These are phyloP conservation scores for Diprion similis DNA, from an alignment of 1,140 invertebrate genomes.

Conservation along the genomic window DNA sequence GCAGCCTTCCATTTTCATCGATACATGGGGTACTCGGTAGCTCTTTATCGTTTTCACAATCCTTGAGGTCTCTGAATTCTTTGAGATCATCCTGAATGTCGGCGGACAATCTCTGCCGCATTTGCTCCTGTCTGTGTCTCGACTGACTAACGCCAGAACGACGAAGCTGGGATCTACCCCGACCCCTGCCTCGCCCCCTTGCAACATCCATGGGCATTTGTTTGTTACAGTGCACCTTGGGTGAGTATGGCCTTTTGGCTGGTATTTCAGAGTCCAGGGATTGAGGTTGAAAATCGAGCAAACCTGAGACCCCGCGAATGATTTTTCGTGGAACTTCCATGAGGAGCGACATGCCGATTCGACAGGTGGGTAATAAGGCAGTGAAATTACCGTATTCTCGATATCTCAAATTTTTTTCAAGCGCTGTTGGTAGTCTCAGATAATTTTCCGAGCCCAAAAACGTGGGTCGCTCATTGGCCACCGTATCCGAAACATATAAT, in stretches of 20 bases:
- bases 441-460: no score
- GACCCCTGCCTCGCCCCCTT: constrained; percentile 35
- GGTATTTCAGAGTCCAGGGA: constrained; percentile 21
- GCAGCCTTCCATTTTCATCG: background rate
- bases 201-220: constrained; percentile 27
- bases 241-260: constrained; percentile 28
- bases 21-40: background rate
- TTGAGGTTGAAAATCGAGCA: constrained; percentile 2
- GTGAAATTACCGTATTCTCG: background rate
- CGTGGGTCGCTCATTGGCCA: no score
- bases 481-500: background rate
- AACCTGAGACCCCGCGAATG: constrained; percentile 23
- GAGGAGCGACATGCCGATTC: background rate
- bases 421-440: background rate
- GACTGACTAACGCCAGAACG: constrained; percentile 46
- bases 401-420: background rate
- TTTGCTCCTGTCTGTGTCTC: constrained; percentile 41
- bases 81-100: constrained; percentile 41
- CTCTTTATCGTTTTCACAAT: constrained; percentile 1
- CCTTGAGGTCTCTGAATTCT: constrained; percentile 34
- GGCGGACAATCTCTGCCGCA: constrained; percentile 31
- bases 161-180: constrained; percentile 40
- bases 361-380: background rate
- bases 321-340: constrained; percentile 23
- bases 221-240: constrained; percentile 31